These are phyloP conservation scores for Lithophane socia DNA, from an alignment of 2,888 invertebrate species.

Conservation along the genomic window DNA sequence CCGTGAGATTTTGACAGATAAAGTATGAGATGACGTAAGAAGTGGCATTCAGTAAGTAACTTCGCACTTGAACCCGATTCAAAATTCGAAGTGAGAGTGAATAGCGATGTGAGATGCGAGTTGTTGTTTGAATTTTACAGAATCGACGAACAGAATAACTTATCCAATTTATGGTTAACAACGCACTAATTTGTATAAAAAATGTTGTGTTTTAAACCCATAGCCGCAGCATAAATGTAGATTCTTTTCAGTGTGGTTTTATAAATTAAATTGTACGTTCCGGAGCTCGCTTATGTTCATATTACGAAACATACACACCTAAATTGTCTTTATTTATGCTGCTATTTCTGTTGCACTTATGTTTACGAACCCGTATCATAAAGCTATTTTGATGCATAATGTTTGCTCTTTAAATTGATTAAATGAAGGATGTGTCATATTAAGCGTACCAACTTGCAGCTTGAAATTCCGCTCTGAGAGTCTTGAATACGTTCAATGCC, in stretches of 20 bases:
- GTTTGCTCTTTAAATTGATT: background rate
- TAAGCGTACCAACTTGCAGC: background rate
- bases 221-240: background rate
- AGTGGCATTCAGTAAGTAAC: too few relatives aligned
- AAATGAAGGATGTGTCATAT: background rate
- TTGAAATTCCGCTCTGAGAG: too few relatives aligned
- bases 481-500: background rate
- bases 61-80: too few relatives aligned
- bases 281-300: slow-evolving; percentile 20
- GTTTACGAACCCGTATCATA: background rate
- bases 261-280: slow-evolving; percentile 25
- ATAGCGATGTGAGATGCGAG: too few relatives aligned
- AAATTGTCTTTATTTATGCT: slow-evolving; percentile 20
- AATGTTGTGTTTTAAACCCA: background rate
- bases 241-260: background rate
- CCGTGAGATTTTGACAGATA: too few relatives aligned
- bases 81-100: too few relatives aligned
- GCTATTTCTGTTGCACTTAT: background rate
- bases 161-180: background rate
- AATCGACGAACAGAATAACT: too few relatives aligned
- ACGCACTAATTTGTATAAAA: background rate
- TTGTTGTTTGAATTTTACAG: too few relatives aligned
- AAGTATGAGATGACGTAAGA: too few relatives aligned
- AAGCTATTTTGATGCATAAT: background rate
- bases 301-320: slow-evolving; percentile 11